Evolutionary conservation across 2,113 vertebrate genomes (phyloP).

Genomic region (Myiagra hebetior): DNA sequence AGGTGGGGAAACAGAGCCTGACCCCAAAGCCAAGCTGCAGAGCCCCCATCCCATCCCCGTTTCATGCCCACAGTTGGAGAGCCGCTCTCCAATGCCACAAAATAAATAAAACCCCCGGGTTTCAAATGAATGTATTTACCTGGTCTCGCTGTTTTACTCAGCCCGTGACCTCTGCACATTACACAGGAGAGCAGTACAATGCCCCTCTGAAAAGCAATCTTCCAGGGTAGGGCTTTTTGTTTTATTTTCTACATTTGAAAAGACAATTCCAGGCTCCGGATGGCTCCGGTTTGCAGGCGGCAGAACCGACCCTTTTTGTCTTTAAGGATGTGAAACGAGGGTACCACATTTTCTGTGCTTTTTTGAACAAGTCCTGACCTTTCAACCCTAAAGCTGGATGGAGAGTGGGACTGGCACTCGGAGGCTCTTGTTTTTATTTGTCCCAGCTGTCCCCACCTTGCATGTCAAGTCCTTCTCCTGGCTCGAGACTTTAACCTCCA

Average conservation of each 20-base stretch:
- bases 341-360: neutral
- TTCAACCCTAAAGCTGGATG: constrained; percentile 10
- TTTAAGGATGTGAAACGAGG: neutral
- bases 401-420: constrained; percentile 42
- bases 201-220: neutral
- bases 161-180: neutral
- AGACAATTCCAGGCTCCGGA: neutral
- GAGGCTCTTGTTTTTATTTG: constrained; percentile 67
- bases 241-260: neutral
- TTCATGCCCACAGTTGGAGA: neutral
- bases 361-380: neutral
- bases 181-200: neutral
- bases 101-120: neutral
- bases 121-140: neutral
- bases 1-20: neutral
- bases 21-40: neutral
- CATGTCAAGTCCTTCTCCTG: constrained; percentile 68
- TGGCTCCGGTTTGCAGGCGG: neutral
- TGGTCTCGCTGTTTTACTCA: neutral
- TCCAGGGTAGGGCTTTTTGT: neutral
- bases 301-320: neutral
- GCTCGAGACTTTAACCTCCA: constrained; percentile 76
- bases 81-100: neutral
- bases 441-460: constrained; percentile 79
- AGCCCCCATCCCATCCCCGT: neutral